Evolutionary conservation across 2,888 invertebrate species (phyloP).

Genomic region (Amiota minor): DNA sequence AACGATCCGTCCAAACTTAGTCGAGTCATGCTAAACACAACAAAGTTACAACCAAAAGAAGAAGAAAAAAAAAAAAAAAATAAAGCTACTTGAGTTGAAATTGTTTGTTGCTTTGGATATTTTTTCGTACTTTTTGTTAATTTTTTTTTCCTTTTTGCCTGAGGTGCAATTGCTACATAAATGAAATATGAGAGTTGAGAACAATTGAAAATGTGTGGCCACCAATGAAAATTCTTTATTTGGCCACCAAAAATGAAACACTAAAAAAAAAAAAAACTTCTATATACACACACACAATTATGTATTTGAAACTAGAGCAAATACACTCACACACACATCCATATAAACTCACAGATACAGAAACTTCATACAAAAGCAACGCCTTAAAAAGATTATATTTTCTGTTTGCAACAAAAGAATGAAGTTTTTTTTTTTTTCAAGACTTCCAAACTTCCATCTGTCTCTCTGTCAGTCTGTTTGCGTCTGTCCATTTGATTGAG

Average conservation of each 20-base stretch:
- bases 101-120: not conserved
- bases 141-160: constrained; percentile 11
- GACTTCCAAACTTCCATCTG: not conserved
- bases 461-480: constrained; percentile 22
- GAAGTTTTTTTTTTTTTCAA: not conserved
- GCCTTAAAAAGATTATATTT: not conserved
- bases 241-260: constrained; percentile 21
- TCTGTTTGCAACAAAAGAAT: not conserved
- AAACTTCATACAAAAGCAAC: not conserved
- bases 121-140: not conserved
- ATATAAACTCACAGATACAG: constrained; percentile 11
- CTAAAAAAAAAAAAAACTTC: constrained; percentile 31
- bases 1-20: not conserved
- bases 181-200: constrained; percentile 55
- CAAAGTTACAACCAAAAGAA: too few relatives aligned
- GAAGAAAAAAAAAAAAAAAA: too few relatives aligned
- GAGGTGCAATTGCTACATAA: constrained; percentile 48
- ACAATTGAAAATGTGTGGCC: constrained; percentile 45
- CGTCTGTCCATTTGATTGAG: constrained; percentile 42
- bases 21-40: not conserved
- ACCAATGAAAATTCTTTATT: constrained; percentile 30
- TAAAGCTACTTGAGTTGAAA: not conserved
- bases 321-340: not conserved
- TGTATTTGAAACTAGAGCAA: constrained; percentile 20
- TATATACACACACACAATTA: constrained; percentile 37